phyloP scores from a whole-genome alignment of 2,113 vertebrate species.

The Rhipidura dahli region DNA sequence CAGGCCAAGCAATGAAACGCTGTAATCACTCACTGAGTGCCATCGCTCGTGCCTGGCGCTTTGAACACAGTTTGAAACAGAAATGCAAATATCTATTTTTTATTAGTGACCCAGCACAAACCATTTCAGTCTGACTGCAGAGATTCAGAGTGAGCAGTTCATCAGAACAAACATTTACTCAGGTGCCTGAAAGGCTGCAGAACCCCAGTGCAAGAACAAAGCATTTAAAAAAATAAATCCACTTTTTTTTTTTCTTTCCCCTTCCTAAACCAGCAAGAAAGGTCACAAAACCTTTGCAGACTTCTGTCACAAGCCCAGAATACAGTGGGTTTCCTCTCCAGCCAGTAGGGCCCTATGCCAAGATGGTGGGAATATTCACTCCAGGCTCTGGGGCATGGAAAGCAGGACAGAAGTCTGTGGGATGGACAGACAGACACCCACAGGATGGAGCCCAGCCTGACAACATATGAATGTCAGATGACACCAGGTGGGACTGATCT shows the following conservation, averaged over 20 bases:
- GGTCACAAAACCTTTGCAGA: background rate
- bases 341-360: rapidly evolving
- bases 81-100: background rate
- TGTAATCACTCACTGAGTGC: background rate
- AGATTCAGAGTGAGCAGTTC: background rate
- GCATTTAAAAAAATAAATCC: background rate
- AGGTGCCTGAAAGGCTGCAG: background rate
- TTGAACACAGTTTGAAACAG: background rate
- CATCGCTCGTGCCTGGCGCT: background rate
- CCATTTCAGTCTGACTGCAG: background rate
- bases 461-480: rapidly evolving
- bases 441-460: background rate
- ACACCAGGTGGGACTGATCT: rapidly evolving
- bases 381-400: rapidly evolving
- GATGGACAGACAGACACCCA: background rate
- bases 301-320: background rate
- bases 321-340: rapidly evolving
- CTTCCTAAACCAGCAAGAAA: background rate
- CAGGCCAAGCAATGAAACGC: background rate
- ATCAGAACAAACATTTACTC: background rate
- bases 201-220: background rate
- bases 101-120: background rate
- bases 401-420: background rate
- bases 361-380: background rate
- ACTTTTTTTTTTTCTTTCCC: too few relatives aligned